These are phyloP conservation scores for Chloropsis cyanopogon DNA, from an alignment of 2,113 vertebrate genomes.

Conservation along the genomic window DNA sequence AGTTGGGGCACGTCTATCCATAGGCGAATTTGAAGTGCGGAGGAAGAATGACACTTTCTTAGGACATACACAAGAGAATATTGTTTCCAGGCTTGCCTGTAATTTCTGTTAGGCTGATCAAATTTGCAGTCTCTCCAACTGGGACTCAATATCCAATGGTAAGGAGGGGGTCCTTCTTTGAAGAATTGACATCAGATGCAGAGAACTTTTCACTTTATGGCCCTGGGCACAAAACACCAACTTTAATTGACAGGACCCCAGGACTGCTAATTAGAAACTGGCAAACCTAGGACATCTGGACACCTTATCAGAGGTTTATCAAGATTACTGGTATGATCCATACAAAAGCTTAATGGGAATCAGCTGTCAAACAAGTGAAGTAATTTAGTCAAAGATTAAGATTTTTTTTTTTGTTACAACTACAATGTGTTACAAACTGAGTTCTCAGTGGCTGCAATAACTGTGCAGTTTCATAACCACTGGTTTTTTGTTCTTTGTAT, in stretches of 20 bases:
- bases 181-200: conserved; percentile 71
- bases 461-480: background rate
- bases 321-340: conserved; percentile 69
- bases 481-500: background rate
- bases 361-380: conserved; percentile 63
- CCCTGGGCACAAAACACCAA: conserved; percentile 69
- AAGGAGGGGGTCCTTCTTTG: conserved; percentile 59
- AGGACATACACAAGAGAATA: conserved; percentile 34
- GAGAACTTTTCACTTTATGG: conserved; percentile 60
- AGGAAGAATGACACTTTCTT: conserved; percentile 23
- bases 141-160: conserved; percentile 48
- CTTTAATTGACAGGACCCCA: conserved; percentile 63
- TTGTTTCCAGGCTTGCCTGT: conserved; percentile 62
- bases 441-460: conserved; percentile 21
- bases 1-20: background rate
- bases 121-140: conserved; percentile 57
- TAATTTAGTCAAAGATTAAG: conserved; percentile 40
- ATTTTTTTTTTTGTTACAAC: background rate
- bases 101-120: conserved; percentile 60
- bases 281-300: conserved; percentile 73
- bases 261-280: conserved; percentile 72
- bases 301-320: conserved; percentile 76
- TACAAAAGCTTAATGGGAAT: conserved; percentile 72
- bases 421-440: background rate
- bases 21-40: rapidly evolving